Evolutionary conservation across 2,113 vertebrate genomes (phyloP).

Genomic region (Rhinopithecus roxellana): DNA sequence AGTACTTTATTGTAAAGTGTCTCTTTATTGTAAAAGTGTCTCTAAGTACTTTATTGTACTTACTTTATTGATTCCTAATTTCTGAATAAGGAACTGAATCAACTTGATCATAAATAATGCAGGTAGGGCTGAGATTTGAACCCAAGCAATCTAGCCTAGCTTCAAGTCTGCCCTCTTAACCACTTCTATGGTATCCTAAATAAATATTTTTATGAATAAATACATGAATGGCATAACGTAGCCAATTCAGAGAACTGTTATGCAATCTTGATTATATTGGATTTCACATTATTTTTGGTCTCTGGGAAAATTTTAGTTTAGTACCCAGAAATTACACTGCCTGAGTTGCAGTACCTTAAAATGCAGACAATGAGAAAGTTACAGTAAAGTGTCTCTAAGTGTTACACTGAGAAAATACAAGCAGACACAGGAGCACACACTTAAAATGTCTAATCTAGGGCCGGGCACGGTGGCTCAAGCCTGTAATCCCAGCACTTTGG

Average conservation of each 20-base stretch:
- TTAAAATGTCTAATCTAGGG: background rate
- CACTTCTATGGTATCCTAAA: background rate
- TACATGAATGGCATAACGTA: background rate
- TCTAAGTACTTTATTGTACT: background rate
- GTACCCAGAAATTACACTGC: background rate
- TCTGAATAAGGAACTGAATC: background rate
- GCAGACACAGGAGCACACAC: background rate
- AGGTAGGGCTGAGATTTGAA: background rate
- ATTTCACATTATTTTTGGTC: background rate
- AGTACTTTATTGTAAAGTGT: background rate
- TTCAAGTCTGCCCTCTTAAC: background rate
- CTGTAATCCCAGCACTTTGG: too few relatives aligned
- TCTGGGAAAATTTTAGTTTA: background rate
- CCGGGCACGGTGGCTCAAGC: too few relatives aligned
- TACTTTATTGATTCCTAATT: background rate
- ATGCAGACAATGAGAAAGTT: background rate
- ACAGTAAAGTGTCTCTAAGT: background rate
- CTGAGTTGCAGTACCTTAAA: background rate
- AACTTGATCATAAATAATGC: background rate
- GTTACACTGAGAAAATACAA: background rate
- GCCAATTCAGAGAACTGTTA: background rate
- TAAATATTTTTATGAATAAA: constrained; percentile 27
- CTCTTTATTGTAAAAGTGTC: too few relatives aligned
- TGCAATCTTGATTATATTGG: background rate
- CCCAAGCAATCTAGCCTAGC: background rate